phyloP scores from a whole-genome alignment of 2,888 invertebrate species.

The Scaptodrosophila latifasciaeformis region DNA sequence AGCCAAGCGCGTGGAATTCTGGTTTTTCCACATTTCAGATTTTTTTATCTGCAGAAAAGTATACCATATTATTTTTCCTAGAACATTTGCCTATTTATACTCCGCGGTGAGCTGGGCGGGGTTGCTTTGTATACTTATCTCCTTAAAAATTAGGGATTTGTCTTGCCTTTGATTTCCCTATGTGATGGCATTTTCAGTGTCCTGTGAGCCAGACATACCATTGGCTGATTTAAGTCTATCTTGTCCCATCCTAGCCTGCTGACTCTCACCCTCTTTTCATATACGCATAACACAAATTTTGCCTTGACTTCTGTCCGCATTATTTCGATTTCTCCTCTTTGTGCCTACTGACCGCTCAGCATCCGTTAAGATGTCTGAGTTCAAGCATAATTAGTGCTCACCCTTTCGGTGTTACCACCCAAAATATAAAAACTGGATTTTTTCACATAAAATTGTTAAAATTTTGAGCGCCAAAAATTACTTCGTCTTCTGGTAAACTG shows the following conservation, averaged over 20 bases:
- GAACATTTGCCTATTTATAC: not conserved
- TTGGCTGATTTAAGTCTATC: not conserved
- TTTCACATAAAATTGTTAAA: constrained; percentile 26
- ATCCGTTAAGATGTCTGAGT: constrained; percentile 31
- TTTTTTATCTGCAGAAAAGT: constrained; percentile 23
- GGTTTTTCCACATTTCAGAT: not conserved
- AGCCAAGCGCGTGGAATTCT: constrained; percentile 2
- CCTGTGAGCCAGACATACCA: not conserved
- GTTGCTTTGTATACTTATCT: constrained; percentile 12
- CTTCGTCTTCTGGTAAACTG: constrained; percentile 17
- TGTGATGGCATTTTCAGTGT: constrained; percentile 42
- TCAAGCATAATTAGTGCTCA: constrained; percentile 47
- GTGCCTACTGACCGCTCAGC: no score
- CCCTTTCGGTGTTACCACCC: not conserved
- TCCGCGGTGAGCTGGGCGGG: not conserved
- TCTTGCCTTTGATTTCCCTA: constrained; percentile 18
- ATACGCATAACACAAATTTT: constrained; percentile 9
- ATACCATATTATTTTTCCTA: constrained; percentile 19
- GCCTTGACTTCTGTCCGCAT: constrained; percentile 51
- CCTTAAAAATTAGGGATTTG: constrained; percentile 30
- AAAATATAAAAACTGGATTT: constrained; percentile 37
- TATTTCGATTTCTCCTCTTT: not conserved
- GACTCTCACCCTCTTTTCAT: constrained; percentile 3
- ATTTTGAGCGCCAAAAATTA: constrained; percentile 36
- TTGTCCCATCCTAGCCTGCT: constrained; percentile 34